A percentile compares a stretch with the other conserved stretches of the same genome.
Conservation (phyloP, 2,888 invertebrate genomes). For the Hirtodrosophila cameraria region DNA sequence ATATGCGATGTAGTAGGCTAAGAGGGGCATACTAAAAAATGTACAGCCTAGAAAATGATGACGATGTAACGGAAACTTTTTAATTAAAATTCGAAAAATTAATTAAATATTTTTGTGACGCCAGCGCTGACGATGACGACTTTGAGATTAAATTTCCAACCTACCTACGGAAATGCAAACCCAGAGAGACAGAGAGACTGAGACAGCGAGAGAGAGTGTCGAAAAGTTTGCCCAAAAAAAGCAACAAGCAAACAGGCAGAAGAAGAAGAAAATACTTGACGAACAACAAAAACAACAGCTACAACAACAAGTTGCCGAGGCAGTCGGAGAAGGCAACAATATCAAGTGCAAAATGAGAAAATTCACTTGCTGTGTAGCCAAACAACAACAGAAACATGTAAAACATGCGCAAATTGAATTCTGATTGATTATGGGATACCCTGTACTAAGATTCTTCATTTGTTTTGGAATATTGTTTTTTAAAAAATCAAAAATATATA, state of each 20-base stretch:
- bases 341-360: conserved; percentile 80
- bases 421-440: too few relatives aligned
- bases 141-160: conserved; percentile 80
- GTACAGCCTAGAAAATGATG: conserved; percentile 55
- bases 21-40: conserved; percentile 1
- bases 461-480: too few relatives aligned
- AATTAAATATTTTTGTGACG: conserved; percentile 80
- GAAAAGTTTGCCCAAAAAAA: conserved; percentile 62
- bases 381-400: conserved; percentile 37
- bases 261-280: conserved; percentile 19
- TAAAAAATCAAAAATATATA: too few relatives aligned
- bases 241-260: conserved; percentile 14
- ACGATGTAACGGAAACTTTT: conserved; percentile 74
- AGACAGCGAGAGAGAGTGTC: conserved; percentile 37
- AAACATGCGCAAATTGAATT: conserved; percentile 26
- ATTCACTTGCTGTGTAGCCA: conserved; percentile 65
- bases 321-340: conserved; percentile 62
- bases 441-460: too few relatives aligned
- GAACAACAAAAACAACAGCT: conserved; percentile 16
- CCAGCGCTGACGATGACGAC: conserved; percentile 65
- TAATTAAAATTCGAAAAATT: conserved; percentile 80
- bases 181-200: conserved; percentile 16
- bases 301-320: conserved; percentile 32
- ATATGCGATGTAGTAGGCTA: conserved; percentile 2
- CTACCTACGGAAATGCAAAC: conserved; percentile 77